phyloP scores from a whole-genome alignment of 2,888 invertebrate genomes.

The Patella ulyssiponensis region DNA sequence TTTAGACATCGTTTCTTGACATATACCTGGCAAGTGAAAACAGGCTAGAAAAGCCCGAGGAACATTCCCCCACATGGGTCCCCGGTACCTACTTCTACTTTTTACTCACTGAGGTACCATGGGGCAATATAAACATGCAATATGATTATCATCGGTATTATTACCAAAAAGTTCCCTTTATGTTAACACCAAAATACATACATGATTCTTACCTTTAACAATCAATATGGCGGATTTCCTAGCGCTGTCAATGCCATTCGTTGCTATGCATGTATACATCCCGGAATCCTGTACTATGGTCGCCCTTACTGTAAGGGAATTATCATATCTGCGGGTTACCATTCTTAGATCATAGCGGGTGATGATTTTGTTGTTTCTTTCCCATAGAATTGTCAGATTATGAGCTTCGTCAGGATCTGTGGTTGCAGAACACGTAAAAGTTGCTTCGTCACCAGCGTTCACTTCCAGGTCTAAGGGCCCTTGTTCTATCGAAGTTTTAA shows the following conservation, averaged over 20 bases:
- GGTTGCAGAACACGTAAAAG: constrained; percentile 91
- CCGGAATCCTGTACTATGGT: constrained; percentile 96
- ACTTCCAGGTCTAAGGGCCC: constrained; percentile 94
- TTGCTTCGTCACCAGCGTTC: constrained; percentile 88
- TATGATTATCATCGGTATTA: no score
- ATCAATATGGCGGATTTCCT: constrained; percentile 89
- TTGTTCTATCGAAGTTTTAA: constrained; percentile 76
- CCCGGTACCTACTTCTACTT: no score
- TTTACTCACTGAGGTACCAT: no score
- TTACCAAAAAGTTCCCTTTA: no score
- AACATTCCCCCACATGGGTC: no score
- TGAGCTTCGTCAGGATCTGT: constrained; percentile 84
- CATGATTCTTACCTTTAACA: constrained; percentile 81
- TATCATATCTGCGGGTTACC: constrained; percentile 77
- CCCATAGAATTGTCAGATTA: constrained; percentile 86
- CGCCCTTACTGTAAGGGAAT: constrained; percentile 93
- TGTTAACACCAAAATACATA: neutral
- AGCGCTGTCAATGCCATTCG: constrained; percentile 89
- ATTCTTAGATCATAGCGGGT: constrained; percentile 79
- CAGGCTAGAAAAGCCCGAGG: no score
- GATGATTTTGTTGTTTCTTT: constrained; percentile 87
- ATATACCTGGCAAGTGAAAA: no score
- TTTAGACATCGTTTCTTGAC: no score
- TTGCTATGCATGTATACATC: constrained; percentile 93
- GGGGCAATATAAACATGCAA: no score